Evolutionary conservation across 30 jellyfish, hydroid and myxozoan species (phyloP).

Genomic region (Chironex yamaguchii): DNA sequence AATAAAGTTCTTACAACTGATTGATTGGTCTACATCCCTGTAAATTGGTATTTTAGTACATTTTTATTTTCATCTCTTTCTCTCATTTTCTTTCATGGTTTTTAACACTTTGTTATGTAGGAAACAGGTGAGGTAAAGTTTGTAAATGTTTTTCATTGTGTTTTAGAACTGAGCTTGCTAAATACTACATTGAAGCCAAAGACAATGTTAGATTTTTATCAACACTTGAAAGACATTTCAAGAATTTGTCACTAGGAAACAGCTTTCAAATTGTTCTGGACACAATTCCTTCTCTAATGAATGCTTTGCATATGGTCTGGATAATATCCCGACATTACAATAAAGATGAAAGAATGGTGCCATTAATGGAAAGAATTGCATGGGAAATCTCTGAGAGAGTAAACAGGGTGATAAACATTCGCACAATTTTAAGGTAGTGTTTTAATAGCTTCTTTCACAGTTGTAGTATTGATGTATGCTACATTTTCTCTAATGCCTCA

Average conservation of each 20-base stretch:
- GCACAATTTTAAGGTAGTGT: constrained; percentile 74
- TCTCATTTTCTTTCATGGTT: too few relatives aligned
- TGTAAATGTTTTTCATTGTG: too few relatives aligned
- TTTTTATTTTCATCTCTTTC: too few relatives aligned
- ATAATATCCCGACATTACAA: constrained; percentile 95
- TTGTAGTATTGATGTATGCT: too few relatives aligned
- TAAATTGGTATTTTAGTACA: too few relatives aligned
- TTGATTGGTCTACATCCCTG: too few relatives aligned
- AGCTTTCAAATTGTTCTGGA: constrained; percentile 93
- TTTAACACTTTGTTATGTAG: too few relatives aligned
- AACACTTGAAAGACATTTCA: constrained; percentile 93
- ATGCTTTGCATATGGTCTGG: constrained; percentile 98
- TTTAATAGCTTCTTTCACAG: not conserved
- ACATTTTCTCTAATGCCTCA: not conserved
- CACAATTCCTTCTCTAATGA: constrained; percentile 94
- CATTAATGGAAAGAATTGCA: constrained; percentile 96
- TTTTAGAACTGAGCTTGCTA: constrained; percentile 81
- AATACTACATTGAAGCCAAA: constrained; percentile 93
- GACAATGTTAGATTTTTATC: constrained; percentile 95
- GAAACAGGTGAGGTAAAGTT: too few relatives aligned
- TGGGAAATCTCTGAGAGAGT: constrained; percentile 98
- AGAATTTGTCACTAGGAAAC: constrained; percentile 89
- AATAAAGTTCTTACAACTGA: too few relatives aligned
- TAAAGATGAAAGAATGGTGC: constrained; percentile 98
- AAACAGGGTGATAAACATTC: constrained; percentile 80